Evolutionary conservation across 2,113 vertebrate genomes (phyloP).

Genomic region (Brachyhypopomus occidentalis): DNA sequence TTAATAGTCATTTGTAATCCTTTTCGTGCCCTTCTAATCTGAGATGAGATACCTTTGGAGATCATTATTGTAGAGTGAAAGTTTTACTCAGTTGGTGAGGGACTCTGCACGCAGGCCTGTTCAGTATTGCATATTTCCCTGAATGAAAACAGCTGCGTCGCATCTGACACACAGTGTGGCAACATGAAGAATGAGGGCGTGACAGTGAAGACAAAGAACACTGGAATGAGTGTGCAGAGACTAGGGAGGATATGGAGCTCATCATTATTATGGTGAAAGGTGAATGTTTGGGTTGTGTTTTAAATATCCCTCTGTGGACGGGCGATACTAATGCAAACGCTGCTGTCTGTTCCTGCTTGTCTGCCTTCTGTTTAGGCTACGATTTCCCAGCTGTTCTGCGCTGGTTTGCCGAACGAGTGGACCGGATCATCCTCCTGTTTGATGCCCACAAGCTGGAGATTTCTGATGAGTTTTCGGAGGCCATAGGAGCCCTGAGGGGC

Average conservation of each 20-base stretch:
- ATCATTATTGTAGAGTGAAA: not conserved
- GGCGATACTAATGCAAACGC: not conserved
- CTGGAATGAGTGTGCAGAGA: slow-evolving; percentile 21
- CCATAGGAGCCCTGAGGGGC: slow-evolving; percentile 86
- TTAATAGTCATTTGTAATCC: too few species aligned
- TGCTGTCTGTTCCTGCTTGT: not conserved
- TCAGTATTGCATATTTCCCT: slow-evolving; percentile 36
- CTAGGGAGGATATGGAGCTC: not conserved
- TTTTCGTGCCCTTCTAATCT: not conserved
- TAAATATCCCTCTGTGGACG: not conserved
- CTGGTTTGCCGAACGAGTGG: slow-evolving; percentile 92
- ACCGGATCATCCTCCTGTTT: slow-evolving; percentile 90
- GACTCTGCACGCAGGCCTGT: not conserved
- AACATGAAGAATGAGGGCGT: slow-evolving; percentile 30
- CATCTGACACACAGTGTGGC: slow-evolving; percentile 10
- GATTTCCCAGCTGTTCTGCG: slow-evolving; percentile 90
- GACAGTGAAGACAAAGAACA: slow-evolving; percentile 16
- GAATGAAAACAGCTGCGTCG: slow-evolving; percentile 5
- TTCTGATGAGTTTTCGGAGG: slow-evolving; percentile 91
- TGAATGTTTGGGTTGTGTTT: not conserved
- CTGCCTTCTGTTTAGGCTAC: slow-evolving; percentile 75
- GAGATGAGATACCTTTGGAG: not conserved
- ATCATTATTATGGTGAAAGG: not conserved
- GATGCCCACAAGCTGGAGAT: slow-evolving; percentile 95
- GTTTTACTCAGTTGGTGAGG: not conserved